These are phyloP conservation scores for Colius striatus DNA, from an alignment of 2,113 vertebrate species.

Conservation along the genomic window DNA sequence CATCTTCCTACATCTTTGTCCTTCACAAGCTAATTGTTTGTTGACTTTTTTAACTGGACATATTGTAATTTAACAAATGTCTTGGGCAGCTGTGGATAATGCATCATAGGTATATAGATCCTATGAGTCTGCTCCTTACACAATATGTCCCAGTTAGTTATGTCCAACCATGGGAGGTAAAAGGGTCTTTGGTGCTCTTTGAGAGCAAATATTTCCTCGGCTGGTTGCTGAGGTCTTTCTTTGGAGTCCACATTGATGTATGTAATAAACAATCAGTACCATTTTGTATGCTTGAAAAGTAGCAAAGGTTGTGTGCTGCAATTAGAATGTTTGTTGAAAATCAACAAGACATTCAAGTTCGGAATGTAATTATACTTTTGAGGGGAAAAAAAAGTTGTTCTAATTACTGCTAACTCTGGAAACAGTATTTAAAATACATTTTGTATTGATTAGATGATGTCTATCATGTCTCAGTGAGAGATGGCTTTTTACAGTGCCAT, in stretches of 20 bases:
- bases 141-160: background rate
- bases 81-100: background rate
- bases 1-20: background rate
- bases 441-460: constrained; percentile 5
- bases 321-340: constrained; percentile 1
- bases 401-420: background rate
- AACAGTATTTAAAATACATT: background rate
- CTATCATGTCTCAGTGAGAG: constrained; percentile 30
- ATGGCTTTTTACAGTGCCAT: background rate
- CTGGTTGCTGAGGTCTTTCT: background rate
- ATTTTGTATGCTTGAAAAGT: background rate
- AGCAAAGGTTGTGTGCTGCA: rapidly evolving
- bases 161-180: background rate
- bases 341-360: background rate
- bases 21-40: background rate
- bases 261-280: background rate
- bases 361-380: background rate
- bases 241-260: background rate
- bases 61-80: background rate
- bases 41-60: background rate
- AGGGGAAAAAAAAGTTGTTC: background rate
- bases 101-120: background rate
- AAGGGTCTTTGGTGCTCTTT: background rate
- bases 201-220: background rate
- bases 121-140: rapidly evolving